Conservation (phyloP, 2,797 vertebrate genomes). For the Channa striata region DNA sequence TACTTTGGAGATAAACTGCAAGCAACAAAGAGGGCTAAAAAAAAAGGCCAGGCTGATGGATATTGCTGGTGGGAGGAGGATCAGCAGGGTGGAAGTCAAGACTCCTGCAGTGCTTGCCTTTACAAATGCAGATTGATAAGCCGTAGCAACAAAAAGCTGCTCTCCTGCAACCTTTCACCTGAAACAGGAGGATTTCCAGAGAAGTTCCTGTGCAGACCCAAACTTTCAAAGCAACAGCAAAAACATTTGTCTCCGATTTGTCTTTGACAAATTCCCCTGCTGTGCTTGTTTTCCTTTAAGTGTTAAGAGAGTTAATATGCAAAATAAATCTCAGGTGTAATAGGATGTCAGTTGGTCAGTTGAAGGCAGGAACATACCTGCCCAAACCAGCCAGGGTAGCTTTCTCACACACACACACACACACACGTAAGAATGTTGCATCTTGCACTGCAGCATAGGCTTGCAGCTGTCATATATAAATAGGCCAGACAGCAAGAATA, state of each 20-base stretch:
- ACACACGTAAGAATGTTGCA: slow-evolving; percentile 60
- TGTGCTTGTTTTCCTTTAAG: not conserved
- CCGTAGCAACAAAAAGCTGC: slow-evolving; percentile 52
- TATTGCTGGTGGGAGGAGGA: slow-evolving; percentile 17
- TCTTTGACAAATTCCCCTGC: slow-evolving; percentile 8
- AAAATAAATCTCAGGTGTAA: not conserved
- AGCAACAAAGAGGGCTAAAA: slow-evolving; percentile 57
- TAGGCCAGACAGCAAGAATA: slow-evolving; percentile 46
- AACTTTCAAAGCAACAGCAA: slow-evolving; percentile 16
- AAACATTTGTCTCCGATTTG: slow-evolving; percentile 22
- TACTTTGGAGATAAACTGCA: slow-evolving; percentile 45
- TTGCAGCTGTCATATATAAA: slow-evolving; percentile 67
- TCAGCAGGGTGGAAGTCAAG: slow-evolving; percentile 43
- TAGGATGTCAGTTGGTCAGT: slow-evolving; percentile 14
- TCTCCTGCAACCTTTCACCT: slow-evolving; percentile 43
- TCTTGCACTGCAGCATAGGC: slow-evolving; percentile 54
- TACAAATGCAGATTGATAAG: slow-evolving; percentile 69
- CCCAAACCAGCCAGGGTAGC: slow-evolving; percentile 43
- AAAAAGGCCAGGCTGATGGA: slow-evolving; percentile 15
- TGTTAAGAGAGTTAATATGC: not conserved
- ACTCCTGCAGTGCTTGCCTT: slow-evolving; percentile 62
- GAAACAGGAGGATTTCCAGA: slow-evolving; percentile 40
- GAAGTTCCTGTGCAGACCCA: slow-evolving; percentile 22
- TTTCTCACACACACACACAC: slow-evolving; percentile 43
- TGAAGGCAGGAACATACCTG: slow-evolving; percentile 1